Conservation (phyloP, 2,888 invertebrate species). For the Hirtodrosophila histrioides region DNA sequence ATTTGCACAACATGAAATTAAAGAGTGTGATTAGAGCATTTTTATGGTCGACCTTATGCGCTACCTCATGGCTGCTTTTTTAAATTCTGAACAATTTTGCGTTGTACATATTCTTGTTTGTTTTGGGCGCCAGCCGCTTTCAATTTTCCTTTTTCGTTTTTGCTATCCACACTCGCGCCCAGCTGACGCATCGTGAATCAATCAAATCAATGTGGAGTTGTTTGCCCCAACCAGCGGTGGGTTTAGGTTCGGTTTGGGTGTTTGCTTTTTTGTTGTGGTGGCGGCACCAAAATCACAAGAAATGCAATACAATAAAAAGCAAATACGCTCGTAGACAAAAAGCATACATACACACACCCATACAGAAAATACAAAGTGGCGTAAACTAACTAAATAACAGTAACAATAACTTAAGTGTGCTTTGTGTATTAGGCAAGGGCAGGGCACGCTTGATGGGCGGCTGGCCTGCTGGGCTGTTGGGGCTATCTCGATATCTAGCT, state of each 20-base stretch:
- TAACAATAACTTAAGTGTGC: constrained; percentile 80
- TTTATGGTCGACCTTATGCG: constrained; percentile 2
- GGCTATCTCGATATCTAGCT: constrained; percentile 46
- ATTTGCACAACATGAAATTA: constrained; percentile 10
- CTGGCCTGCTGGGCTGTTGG: constrained; percentile 15
- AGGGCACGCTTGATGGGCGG: constrained; percentile 22
- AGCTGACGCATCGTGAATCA: constrained; percentile 77
- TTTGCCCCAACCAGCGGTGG: constrained; percentile 37
- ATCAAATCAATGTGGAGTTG: constrained; percentile 77
- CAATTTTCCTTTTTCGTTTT: constrained; percentile 26
- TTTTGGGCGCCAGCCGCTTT: constrained; percentile 52
- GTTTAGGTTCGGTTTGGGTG: constrained; percentile 25
- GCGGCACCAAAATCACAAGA: constrained; percentile 55
- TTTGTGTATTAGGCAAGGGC: constrained; percentile 69
- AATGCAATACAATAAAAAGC: constrained; percentile 73
- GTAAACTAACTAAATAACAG: constrained; percentile 79
- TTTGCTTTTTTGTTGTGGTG: constrained; percentile 51
- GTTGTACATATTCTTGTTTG: constrained; percentile 53
- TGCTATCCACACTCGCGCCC: constrained; percentile 44
- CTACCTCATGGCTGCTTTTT: constrained; percentile 27
- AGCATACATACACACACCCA: constrained; percentile 29
- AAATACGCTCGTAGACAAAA: constrained; percentile 72
- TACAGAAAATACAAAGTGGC: constrained; percentile 66
- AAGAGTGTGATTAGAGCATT: constrained; percentile 27
- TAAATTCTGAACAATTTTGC: constrained; percentile 60